A percentile compares a stretch with the other conserved stretches of the same genome.
Evolutionary conservation across 2,797 vertebrate species (phyloP).

Genomic region (Erethizon dorsatum): DNA sequence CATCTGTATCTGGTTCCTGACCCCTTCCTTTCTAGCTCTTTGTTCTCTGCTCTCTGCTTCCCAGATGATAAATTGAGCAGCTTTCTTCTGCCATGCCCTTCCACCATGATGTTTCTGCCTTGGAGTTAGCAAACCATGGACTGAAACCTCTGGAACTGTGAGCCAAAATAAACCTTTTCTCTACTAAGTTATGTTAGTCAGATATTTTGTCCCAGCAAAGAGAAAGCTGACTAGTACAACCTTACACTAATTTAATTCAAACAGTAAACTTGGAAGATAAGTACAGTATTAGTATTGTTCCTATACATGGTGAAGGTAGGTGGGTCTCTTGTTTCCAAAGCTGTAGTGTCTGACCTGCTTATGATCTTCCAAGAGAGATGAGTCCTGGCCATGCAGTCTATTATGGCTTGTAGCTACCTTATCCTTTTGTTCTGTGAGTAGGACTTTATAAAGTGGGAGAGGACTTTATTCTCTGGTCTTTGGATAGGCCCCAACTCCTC

Average conservation of each 20-base stretch:
- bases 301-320: neutral
- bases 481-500: neutral
- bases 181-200: neutral
- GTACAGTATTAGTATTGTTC: neutral
- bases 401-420: neutral
- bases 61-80: neutral
- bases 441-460: neutral
- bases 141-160: neutral
- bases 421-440: neutral
- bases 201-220: neutral
- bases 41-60: neutral
- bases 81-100: neutral
- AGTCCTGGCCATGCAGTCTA: neutral
- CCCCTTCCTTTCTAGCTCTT: neutral
- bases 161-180: neutral
- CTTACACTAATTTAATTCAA: neutral
- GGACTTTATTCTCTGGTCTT: neutral
- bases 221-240: neutral
- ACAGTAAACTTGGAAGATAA: neutral
- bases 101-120: neutral
- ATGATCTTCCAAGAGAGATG: neutral
- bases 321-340: neutral
- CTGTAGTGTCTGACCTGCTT: neutral
- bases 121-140: neutral
- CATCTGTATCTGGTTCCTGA: neutral